Conservation (phyloP, 2,888 invertebrate species). For the Aricia artaxerxes region DNA sequence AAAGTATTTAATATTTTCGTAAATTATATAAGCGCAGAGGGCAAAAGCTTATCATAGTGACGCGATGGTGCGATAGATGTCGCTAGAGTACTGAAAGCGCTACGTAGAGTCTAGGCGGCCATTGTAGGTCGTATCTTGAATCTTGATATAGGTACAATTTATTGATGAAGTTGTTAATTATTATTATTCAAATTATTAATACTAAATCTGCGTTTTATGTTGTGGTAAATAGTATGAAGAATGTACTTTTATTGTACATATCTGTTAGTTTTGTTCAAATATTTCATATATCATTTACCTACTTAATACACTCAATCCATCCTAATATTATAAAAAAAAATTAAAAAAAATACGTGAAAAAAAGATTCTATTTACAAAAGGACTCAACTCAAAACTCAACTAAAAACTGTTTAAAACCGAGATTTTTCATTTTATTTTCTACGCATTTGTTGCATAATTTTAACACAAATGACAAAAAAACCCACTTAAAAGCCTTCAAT, state of each 20-base stretch:
- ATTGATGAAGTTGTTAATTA: neutral
- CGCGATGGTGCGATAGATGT: constrained; percentile 2
- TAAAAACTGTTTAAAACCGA: too few species aligned
- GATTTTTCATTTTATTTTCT: too few species aligned
- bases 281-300: too few species aligned
- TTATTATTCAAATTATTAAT: neutral
- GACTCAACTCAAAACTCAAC: too few species aligned
- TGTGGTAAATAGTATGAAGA: neutral
- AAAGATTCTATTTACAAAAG: too few species aligned
- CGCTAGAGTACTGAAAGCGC: constrained; percentile 1
- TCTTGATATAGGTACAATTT: neutral
- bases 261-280: too few species aligned
- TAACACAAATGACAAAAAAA: too few species aligned
- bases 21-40: neutral
- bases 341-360: too few species aligned
- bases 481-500: neutral
- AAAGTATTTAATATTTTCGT: neutral
- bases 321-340: too few species aligned
- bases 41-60: constrained; percentile 21
- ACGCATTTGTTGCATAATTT: too few species aligned
- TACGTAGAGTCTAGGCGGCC: neutral
- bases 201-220: neutral
- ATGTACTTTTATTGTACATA: neutral
- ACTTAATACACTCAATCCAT: too few species aligned
- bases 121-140: neutral